These are phyloP conservation scores for Elaphurus davidianus DNA, from an alignment of 2,113 vertebrate species.

Conservation along the genomic window DNA sequence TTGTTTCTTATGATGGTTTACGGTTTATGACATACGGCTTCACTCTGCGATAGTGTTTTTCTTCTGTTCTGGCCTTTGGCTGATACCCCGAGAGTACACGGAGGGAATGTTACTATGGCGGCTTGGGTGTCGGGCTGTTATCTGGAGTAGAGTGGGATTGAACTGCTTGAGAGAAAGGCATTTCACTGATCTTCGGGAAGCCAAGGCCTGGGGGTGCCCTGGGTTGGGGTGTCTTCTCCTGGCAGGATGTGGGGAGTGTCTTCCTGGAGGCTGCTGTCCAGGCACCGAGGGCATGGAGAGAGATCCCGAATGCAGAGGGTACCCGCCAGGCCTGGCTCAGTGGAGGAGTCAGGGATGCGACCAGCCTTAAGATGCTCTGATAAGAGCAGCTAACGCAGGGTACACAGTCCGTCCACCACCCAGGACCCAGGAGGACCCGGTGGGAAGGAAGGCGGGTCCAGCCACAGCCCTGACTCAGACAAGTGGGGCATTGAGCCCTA, in stretches of 20 bases:
- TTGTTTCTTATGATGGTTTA: neutral
- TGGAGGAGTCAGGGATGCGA: neutral
- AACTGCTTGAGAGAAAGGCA: neutral
- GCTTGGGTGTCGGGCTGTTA: neutral
- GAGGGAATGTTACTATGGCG: neutral
- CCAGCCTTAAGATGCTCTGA: neutral
- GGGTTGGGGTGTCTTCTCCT: neutral
- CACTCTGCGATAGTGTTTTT: rapidly evolving
- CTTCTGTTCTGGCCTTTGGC: neutral
- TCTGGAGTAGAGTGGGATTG: neutral
- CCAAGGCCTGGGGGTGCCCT: neutral
- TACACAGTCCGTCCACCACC: rapidly evolving
- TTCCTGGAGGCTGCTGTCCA: neutral
- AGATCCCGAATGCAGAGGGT: neutral
- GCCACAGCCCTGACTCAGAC: neutral
- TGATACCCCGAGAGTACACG: rapidly evolving
- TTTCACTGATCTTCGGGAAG: neutral
- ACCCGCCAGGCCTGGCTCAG: neutral
- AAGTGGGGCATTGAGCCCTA: neutral
- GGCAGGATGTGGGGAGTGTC: neutral
- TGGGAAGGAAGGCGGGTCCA: neutral
- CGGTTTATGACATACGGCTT: neutral
- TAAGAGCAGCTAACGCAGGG: neutral
- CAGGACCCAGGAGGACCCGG: neutral
- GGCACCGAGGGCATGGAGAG: rapidly evolving